Conservation (phyloP, 2,888 invertebrate species). For the Sipha maydis region DNA sequence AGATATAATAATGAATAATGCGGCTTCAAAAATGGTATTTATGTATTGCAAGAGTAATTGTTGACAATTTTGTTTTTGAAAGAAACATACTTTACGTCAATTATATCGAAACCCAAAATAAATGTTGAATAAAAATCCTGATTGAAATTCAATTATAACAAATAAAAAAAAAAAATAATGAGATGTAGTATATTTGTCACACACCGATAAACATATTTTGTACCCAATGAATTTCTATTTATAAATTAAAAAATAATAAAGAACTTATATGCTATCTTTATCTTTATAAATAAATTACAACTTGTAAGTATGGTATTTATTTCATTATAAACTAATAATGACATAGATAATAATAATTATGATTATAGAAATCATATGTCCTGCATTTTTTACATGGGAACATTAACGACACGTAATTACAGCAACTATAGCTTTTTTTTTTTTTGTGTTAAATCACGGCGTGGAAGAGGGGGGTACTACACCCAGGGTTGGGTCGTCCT, state of each 20-base stretch:
- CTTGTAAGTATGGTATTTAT: too few species aligned
- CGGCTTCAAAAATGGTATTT: too few species aligned
- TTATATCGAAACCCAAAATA: not conserved
- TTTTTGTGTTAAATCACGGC: too few species aligned
- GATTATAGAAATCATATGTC: not conserved
- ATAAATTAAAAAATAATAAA: not conserved
- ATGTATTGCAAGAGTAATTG: too few species aligned
- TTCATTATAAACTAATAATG: too few species aligned
- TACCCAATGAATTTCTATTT: not conserved
- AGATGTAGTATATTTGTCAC: not conserved
- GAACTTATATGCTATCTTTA: too few species aligned
- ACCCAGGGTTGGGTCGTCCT: too few species aligned
- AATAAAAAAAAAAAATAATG: not conserved
- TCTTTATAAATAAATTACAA: too few species aligned
- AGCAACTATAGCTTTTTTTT: not conserved
- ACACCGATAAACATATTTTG: not conserved
- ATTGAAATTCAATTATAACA: not conserved
- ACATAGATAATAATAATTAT: not conserved
- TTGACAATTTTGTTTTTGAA: too few species aligned
- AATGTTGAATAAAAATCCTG: not conserved
- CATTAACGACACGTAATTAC: not conserved
- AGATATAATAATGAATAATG: not conserved
- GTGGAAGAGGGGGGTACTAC: too few species aligned
- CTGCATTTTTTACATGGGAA: not conserved
- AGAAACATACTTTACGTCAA: not conserved